A percentile compares a stretch with the other conserved stretches of the same genome.
Conservation (phyloP, 2,113 vertebrate species). For the Toxostoma redivivum region DNA sequence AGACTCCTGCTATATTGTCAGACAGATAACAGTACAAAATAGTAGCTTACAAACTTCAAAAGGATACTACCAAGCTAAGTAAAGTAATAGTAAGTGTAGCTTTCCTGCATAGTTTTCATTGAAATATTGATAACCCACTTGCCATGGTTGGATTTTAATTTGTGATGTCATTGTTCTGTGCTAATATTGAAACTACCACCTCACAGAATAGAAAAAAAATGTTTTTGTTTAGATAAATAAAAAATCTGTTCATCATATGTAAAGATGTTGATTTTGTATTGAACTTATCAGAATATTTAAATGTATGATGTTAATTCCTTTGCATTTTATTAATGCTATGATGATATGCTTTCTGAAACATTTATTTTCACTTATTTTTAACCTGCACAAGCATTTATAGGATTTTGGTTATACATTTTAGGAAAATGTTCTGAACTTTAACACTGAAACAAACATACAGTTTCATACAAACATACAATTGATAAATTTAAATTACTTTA, state of each 20-base stretch:
- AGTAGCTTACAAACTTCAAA: background rate
- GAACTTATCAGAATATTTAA: background rate
- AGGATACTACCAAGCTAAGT: background rate
- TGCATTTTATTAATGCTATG: background rate
- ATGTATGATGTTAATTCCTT: background rate
- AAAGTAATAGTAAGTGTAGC: background rate
- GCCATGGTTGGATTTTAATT: background rate
- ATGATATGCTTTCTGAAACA: background rate
- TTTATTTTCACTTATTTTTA: background rate
- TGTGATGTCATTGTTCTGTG: background rate
- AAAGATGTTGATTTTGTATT: background rate
- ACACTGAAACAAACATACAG: background rate
- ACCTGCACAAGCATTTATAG: background rate
- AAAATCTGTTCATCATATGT: background rate
- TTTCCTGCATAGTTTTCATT: background rate
- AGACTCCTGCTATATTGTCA: background rate
- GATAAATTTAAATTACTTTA: background rate
- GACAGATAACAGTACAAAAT: background rate
- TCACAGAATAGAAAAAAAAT: background rate
- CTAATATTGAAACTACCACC: background rate
- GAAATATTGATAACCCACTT: background rate
- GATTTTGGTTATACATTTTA: background rate
- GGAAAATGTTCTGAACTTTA: background rate
- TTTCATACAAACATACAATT: background rate
- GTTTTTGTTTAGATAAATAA: background rate